phyloP scores from a whole-genome alignment of 2,888 invertebrate genomes.

The Holacanthella duospinosa region DNA sequence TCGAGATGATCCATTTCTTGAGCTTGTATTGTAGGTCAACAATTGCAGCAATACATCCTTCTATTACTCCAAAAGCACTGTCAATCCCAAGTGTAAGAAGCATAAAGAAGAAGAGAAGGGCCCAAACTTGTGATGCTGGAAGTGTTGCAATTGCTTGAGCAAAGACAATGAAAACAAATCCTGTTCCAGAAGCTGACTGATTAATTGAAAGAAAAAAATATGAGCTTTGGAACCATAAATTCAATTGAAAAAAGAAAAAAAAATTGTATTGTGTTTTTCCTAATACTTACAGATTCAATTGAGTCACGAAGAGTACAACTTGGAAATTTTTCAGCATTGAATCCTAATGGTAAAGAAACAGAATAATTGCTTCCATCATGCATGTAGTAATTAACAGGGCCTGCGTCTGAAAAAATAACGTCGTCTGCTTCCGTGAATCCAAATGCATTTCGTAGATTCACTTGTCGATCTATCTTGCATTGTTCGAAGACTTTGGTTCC shows the following conservation, averaged over 20 bases:
- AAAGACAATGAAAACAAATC: slow-evolving; percentile 23
- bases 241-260: too few species aligned
- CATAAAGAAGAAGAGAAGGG: slow-evolving; percentile 22
- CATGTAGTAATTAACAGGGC: neutral
- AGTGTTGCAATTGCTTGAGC: slow-evolving; percentile 19
- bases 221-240: too few species aligned
- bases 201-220: too few species aligned
- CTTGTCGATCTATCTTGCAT: neutral
- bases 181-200: slow-evolving; percentile 15
- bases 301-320: neutral
- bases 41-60: slow-evolving; percentile 12
- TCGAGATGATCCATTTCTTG: neutral
- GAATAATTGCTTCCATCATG: neutral
- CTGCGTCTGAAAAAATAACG: neutral
- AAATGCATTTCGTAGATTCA: neutral
- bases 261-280: too few species aligned
- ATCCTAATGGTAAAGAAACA: neutral
- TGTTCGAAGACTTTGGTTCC: neutral
- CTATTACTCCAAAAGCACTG: slow-evolving; percentile 19
- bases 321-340: neutral
- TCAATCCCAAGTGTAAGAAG: slow-evolving; percentile 21
- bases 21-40: neutral
- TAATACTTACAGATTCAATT: neutral
- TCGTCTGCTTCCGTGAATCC: neutral
- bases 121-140: slow-evolving; percentile 12